phyloP scores from a whole-genome alignment of 2,113 vertebrate genomes.

The Ardeotis arabs region DNA sequence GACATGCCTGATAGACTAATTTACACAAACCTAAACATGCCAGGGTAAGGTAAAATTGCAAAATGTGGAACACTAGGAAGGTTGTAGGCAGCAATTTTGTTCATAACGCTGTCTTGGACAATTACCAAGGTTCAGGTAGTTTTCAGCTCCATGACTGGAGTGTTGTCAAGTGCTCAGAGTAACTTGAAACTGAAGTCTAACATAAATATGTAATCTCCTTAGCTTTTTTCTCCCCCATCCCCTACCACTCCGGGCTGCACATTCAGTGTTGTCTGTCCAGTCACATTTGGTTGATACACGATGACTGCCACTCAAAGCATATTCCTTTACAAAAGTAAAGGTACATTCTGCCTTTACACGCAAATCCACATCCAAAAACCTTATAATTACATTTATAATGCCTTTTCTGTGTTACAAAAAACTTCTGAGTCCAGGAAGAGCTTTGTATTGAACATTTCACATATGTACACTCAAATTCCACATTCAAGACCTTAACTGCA shows the following conservation, averaged over 20 bases:
- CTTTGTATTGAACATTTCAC: background rate
- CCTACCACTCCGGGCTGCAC: background rate
- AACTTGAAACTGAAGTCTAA: background rate
- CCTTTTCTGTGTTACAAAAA: background rate
- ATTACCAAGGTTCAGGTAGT: background rate
- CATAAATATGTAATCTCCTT: rapidly evolving
- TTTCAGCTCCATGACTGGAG: background rate
- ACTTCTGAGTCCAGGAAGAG: background rate
- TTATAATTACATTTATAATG: background rate
- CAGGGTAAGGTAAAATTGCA: background rate
- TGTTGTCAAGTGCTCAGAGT: background rate
- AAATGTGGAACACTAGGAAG: background rate
- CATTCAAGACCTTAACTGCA: background rate
- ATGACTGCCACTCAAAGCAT: background rate
- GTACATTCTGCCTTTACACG: background rate
- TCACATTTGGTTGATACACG: background rate
- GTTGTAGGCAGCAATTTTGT: background rate
- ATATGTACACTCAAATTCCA: background rate
- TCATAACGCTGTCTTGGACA: background rate
- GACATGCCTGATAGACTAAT: background rate
- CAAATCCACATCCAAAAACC: background rate
- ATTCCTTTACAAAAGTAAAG: background rate
- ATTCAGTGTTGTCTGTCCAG: background rate
- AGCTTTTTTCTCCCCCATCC: background rate
- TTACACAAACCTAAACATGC: background rate